Conservation (phyloP, 92 coral and sea anemone genomes). For the Epizoanthus rinbou region DNA sequence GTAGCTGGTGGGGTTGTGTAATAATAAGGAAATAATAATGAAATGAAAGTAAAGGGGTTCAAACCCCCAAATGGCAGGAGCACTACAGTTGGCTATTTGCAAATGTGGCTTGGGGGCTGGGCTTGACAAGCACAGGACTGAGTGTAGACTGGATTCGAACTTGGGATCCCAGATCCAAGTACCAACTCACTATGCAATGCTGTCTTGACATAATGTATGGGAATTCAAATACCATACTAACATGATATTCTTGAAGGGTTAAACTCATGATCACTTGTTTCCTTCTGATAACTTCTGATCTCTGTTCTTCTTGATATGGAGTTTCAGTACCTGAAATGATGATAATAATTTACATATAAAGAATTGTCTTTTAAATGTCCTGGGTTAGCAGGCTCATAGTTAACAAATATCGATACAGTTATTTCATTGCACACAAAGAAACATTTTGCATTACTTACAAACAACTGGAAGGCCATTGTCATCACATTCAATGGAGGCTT, state of each 20-base stretch:
- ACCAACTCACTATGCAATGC: too few relatives aligned
- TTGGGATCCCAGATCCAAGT: too few relatives aligned
- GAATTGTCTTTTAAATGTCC: not conserved
- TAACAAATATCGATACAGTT: not conserved
- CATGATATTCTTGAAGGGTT: slow-evolving; percentile 33
- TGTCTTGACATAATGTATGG: too few relatives aligned
- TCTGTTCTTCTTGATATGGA: slow-evolving; percentile 32
- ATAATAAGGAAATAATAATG: too few relatives aligned
- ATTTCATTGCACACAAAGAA: not conserved
- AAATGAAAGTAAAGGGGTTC: too few relatives aligned
- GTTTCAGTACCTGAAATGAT: slow-evolving; percentile 20
- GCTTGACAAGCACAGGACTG: too few relatives aligned
- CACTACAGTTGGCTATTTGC: too few relatives aligned
- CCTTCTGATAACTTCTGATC: slow-evolving; percentile 10
- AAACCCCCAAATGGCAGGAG: too few relatives aligned
- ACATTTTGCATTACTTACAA: slow-evolving; percentile 17
- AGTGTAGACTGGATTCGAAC: too few relatives aligned
- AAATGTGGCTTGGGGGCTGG: too few relatives aligned
- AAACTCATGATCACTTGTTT: slow-evolving; percentile 42
- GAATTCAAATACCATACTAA: not conserved
- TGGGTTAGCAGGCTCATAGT: not conserved
- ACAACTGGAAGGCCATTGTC: slow-evolving; percentile 36
- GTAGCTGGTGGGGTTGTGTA: too few relatives aligned
- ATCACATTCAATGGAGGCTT: slow-evolving; percentile 24
- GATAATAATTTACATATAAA: not conserved